These are phyloP conservation scores for Adoxophyes honmai DNA, from an alignment of 1,140 invertebrate genomes.

Conservation along the genomic window DNA sequence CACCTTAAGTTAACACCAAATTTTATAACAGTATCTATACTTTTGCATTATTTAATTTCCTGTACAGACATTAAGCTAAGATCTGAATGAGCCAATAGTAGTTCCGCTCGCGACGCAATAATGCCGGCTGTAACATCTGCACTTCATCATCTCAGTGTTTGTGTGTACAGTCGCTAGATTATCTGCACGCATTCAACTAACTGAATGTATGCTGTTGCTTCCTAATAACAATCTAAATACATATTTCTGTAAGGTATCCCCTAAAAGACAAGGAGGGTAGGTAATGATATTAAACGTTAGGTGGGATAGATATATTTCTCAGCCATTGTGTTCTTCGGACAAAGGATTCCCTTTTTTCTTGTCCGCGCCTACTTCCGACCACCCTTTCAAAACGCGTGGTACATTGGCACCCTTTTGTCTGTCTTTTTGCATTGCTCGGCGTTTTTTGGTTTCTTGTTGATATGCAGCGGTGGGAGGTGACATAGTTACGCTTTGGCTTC, in stretches of 20 bases:
- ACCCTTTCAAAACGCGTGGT: not conserved
- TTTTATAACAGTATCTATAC: too few relatives aligned
- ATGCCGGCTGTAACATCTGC: too few relatives aligned
- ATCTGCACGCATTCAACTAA: too few relatives aligned
- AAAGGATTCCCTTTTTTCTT: constrained; percentile 8
- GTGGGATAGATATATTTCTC: constrained; percentile 6
- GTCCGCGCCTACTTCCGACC: constrained; percentile 4
- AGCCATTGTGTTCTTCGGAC: constrained; percentile 3
- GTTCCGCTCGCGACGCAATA: too few relatives aligned
- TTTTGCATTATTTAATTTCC: too few relatives aligned
- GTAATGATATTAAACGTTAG: constrained; percentile 13
- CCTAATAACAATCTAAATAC: not conserved
- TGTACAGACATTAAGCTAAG: too few relatives aligned
- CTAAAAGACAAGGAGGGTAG: constrained; percentile 1
- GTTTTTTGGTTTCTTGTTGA: constrained; percentile 4
- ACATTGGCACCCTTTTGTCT: constrained; percentile 8
- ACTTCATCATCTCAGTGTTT: too few relatives aligned
- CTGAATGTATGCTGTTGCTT: too few relatives aligned
- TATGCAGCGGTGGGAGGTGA: not conserved
- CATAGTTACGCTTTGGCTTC: not conserved
- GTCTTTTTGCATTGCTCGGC: not conserved
- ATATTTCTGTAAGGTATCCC: not conserved
- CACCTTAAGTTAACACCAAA: too few relatives aligned
- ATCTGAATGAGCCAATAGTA: too few relatives aligned
- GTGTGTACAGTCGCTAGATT: too few relatives aligned